Evolutionary conservation across 2,113 vertebrate species (phyloP).

Genomic region (Atrichornis clamosus): DNA sequence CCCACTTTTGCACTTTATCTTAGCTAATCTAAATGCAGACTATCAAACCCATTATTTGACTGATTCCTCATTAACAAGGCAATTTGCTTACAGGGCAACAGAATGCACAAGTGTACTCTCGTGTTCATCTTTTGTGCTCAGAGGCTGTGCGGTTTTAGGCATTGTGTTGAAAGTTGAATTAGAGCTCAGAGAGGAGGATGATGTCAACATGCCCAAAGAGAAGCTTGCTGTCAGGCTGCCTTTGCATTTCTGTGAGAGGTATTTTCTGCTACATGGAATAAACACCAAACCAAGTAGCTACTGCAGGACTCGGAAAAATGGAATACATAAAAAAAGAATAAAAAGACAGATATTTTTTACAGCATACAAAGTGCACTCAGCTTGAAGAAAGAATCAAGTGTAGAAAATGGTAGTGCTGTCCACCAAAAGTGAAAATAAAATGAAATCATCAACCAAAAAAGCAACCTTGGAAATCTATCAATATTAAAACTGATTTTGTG

Average conservation of each 20-base stretch:
- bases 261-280: conserved; percentile 34
- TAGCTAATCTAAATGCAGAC: conserved; percentile 18
- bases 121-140: conserved; percentile 43
- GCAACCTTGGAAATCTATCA: not conserved
- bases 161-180: conserved; percentile 54
- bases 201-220: conserved; percentile 48
- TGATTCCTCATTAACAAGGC: conserved; percentile 52
- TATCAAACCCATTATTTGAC: conserved; percentile 32
- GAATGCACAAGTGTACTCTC: conserved; percentile 33
- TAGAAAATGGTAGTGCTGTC: not conserved
- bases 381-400: not conserved
- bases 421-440: not conserved
- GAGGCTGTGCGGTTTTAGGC: conserved; percentile 10
- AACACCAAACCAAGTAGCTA: not conserved
- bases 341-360: not conserved
- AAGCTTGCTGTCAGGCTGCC: not conserved
- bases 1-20: not conserved
- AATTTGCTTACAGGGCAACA: conserved; percentile 57
- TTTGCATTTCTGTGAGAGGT: conserved; percentile 21
- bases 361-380: not conserved
- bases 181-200: conserved; percentile 42
- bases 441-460: not conserved
- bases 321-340: not conserved
- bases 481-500: not conserved
- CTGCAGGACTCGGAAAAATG: not conserved